A percentile compares a stretch with the other conserved stretches of the same genome.
phyloP scores from a whole-genome alignment of 35 echinoderm and acorn worm species.

The Nesometra sesokonis region DNA sequence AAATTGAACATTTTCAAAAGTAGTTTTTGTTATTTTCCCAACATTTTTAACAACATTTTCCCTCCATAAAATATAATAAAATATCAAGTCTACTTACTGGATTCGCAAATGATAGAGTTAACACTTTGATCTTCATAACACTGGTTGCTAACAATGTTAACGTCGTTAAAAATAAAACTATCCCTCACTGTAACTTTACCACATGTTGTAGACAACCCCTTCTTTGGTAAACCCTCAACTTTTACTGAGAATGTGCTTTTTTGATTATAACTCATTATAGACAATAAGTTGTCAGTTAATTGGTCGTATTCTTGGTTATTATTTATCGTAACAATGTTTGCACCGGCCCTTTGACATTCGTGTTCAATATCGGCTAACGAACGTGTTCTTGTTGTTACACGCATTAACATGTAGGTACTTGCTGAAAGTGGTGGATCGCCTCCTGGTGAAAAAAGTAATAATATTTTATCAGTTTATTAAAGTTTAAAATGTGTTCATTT shows the following conservation, averaged over 20 bases:
- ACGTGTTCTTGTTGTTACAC: not conserved
- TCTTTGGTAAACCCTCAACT: not conserved
- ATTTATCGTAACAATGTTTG: not conserved
- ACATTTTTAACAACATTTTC: too few relatives aligned
- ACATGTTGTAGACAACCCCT: not conserved
- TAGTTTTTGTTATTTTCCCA: too few relatives aligned
- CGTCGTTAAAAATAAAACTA: not conserved
- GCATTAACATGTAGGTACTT: not conserved
- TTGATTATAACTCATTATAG: not conserved
- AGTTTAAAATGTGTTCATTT: too few relatives aligned
- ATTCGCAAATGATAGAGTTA: not conserved
- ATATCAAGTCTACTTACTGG: not conserved
- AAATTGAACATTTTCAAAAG: too few relatives aligned
- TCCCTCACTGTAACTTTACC: not conserved
- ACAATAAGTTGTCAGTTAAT: not conserved
- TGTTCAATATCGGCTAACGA: not conserved
- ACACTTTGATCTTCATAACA: not conserved
- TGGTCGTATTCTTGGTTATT: not conserved
- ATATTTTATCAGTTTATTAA: not conserved
- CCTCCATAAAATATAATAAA: too few relatives aligned
- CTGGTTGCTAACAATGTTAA: not conserved
- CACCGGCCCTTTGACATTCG: not conserved
- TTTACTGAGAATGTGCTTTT: not conserved
- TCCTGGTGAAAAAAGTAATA: not conserved
- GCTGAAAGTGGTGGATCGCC: not conserved